Evolutionary conservation across 2,797 vertebrate species (phyloP), one percentile per base, ranked within the genome.

Genomic region (Scyliorhinus canicula): DNA sequence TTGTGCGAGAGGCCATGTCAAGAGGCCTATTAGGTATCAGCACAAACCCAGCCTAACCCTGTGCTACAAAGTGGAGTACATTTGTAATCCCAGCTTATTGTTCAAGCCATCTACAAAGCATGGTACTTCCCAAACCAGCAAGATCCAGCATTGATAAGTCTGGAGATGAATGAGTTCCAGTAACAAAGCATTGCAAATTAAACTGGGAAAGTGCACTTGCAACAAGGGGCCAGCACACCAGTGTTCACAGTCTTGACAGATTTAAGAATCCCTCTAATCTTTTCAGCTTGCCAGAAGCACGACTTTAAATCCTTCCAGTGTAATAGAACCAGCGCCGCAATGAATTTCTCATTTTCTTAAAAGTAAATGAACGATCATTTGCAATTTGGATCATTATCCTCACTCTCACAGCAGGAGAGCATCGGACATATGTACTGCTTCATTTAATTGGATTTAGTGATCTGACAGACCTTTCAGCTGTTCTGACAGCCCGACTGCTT

Each of bases 361-460:
- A n/a, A 88, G 31, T 31, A 88, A 57, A 88, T 88, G 79, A 82
- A 47, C 79, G 4, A 88, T 60, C 52, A 88, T 88, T 88, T 88
- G 85, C 16, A 88, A 88, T 88, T 60, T 88, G 16, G 52, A 55
- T 88, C 85, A 57, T 88, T 57, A 88, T 88, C 52, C 85, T 88
- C 85, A 21, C 28, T 88, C 85, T 35, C 85, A 88, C 85, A n/a
- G 52, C 52, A 57, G 52, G 85, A 57, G 14, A 28, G 12, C 35
- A 35, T 52, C 35, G 85, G 85, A 88, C 52, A 52, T 88, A 16
- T 14, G 28, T 35, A 5, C 5, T 7, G 52, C 52, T 57, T 88
- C 85, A 88, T 57, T 14, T 14, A 55, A 55, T 88, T 55, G 35
- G 52, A 55, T 88, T 12, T 2, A 57, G 52, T 88, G 31, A n/a